Base-by-base conservation (phyloP, 2,888 invertebrate genomes). In the Chalcis sispes region DNA sequence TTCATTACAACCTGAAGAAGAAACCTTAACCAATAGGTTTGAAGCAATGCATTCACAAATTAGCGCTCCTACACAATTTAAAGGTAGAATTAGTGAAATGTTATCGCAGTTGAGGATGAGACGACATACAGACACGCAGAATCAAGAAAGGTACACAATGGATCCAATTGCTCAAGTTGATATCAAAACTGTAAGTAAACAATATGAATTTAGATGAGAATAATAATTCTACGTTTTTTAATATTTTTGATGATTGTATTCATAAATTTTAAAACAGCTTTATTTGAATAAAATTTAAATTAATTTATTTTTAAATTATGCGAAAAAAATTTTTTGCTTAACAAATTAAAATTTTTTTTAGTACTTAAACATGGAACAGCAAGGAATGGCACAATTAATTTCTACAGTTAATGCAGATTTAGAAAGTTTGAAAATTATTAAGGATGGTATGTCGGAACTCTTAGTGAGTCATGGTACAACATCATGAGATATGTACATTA, bases 61-160 rank as follows among this genome's bases (percentile, higher is more conserved):
- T 20, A 95, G 96, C 82, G 95, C 96, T 15, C 98, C 98, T 36
- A 96, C 97, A 50, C 95, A 98, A 81, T 96, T 96, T 85, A 97
- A 97, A 94, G 97, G 97, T 75, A 94, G 97, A 69, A 91, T 98
- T 72, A 96, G 96, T 88, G 98, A 98, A 90, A 90, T 98, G 83
- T 90, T 97, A 80, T 96, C 97, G 18, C 96, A 96, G 81, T 94
- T 97, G 82, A 92, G 95, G 73, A 92, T 96, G 87, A 93, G 94
- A 81, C 91, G 93, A 73, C 89, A 89, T 50, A 87, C 90, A 74
- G 89, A 91, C 70, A 91, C 92, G 54, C 91, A 91, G 18, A 89
- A 90, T 5, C 92, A 92, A 54, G 94, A 95, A 82, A 91, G 93
- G 74, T 98, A 97, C 85, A 93, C 94, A 74, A 92, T 98, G 87